Percentiles rank a stretch among this genome's conserved stretches.
phyloP scores from a whole-genome alignment of 2,888 invertebrate species.

The Zonitis immaculata region DNA sequence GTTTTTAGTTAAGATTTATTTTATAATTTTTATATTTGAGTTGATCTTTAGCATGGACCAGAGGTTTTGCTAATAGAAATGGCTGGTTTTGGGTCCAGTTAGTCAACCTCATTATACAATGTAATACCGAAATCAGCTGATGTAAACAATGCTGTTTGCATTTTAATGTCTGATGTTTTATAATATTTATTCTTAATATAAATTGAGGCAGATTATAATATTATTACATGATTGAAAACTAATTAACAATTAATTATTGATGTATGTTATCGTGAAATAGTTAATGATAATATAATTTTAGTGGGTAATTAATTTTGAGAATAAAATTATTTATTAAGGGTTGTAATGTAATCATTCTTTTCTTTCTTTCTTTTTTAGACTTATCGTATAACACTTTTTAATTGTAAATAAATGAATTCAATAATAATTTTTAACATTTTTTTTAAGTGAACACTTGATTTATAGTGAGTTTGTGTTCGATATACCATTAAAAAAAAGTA shows the following conservation, averaged over 20 bases:
- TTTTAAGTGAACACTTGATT: too few species aligned
- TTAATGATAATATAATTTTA: not conserved
- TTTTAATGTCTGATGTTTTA: constrained; percentile 21
- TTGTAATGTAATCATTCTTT: too few species aligned
- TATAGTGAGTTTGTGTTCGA: too few species aligned
- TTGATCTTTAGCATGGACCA: constrained; percentile 34
- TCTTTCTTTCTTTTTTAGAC: too few species aligned
- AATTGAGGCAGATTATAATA: not conserved
- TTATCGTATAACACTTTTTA: too few species aligned
- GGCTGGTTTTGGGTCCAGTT: constrained; percentile 40
- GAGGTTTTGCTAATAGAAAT: constrained; percentile 32
- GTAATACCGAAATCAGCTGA: constrained; percentile 23
- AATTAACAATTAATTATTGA: not conserved
- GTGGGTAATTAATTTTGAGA: too few species aligned
- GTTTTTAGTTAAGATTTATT: constrained; percentile 14
- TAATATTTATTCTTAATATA: constrained; percentile 3
- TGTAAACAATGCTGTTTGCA: constrained; percentile 21
- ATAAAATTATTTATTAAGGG: too few species aligned
- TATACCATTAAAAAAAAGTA: too few species aligned
- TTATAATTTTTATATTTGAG: constrained; percentile 16
- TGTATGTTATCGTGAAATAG: not conserved
- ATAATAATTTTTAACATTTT: too few species aligned
- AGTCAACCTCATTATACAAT: constrained; percentile 30
- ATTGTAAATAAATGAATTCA: too few species aligned
- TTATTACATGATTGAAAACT: not conserved